phyloP scores from a whole-genome alignment of 2,113 vertebrate genomes.

The Oplegnathus fasciatus region DNA sequence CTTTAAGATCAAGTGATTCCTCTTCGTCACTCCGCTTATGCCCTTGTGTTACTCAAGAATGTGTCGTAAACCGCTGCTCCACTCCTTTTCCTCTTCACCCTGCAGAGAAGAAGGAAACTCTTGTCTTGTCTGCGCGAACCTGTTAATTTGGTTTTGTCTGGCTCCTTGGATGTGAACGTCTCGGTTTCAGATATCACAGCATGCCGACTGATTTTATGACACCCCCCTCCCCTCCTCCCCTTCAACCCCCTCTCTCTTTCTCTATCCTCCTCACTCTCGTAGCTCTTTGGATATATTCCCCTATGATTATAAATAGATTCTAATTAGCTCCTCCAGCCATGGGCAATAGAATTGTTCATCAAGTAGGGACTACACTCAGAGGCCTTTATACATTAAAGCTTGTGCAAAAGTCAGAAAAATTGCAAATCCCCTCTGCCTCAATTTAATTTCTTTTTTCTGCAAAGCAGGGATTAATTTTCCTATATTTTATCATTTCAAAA shows the following conservation, averaged over 20 bases:
- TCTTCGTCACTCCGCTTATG: conserved; percentile 7
- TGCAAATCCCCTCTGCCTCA: conserved; percentile 65
- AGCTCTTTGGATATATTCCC: conserved; percentile 77
- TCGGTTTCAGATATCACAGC: conserved; percentile 54
- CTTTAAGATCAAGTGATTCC: conserved; percentile 37
- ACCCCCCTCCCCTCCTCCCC: background rate
- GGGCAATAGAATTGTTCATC: conserved; percentile 79
- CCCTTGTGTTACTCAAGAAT: conserved; percentile 25
- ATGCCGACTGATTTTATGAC: conserved; percentile 44
- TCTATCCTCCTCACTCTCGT: conserved; percentile 32
- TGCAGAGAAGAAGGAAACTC: conserved; percentile 22
- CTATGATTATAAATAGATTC: conserved; percentile 83
- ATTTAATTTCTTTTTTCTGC: conserved; percentile 40
- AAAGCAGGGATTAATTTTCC: conserved; percentile 58
- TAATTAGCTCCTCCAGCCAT: conserved; percentile 82
- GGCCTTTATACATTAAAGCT: conserved; percentile 68
- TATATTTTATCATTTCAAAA: conserved; percentile 61
- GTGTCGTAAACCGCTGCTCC: conserved; percentile 23
- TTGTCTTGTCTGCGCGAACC: conserved; percentile 26
- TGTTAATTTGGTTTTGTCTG: conserved; percentile 54
- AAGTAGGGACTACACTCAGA: conserved; percentile 68
- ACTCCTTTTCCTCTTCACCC: conserved; percentile 20
- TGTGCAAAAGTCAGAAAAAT: conserved; percentile 66
- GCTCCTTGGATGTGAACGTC: conserved; percentile 42
- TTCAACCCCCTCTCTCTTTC: conserved; percentile 40